Evolutionary conservation across 1,140 invertebrate genomes (phyloP), one percentile per base, ranked within the genome.

Genomic region (Bombus haemorrhoidalis): DNA sequence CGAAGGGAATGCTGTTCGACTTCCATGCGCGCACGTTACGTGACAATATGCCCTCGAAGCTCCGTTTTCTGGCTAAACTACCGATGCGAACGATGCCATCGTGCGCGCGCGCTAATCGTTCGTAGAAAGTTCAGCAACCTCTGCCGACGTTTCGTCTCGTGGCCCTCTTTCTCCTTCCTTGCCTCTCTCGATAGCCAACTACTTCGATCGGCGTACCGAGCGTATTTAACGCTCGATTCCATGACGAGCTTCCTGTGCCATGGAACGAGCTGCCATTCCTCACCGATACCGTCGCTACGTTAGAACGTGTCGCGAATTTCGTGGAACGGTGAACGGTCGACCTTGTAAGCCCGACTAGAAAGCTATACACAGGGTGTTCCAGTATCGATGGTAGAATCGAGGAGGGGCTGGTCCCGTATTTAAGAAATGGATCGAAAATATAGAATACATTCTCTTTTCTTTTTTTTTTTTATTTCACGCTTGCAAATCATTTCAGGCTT

Each of bases 91-190:
- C 62, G 81, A 68, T n/a, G 59, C 39, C 47, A 43, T 34, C 32
- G 80, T 10, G 41, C 82, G 22, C 28, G n/a, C 53, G 73, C 53
- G 73, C 81, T 47, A 59, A 68, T 62, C 76, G 68, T 64, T 73
- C 69, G 78, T 73, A 81, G 83, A 85, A 85, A 85, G 83, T 85
- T 85, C 83, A 80, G 9, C 77, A 80, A 85, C 83, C 83, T 85
- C 83, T 47, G 57, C 39, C 81, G 34, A 68, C 66, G 77, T 73
- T 79, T 39, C 68, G 75, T 84, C 57, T 84, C 75, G 57, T n/a
- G 47, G 47, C 62, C 72, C n/a, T 57, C 39, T 74, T 62, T 77
- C 85, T 73, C 80, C 10, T 57, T 28, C 39, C 47, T 25, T 18
- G 25, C n/a, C 39, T 59, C 41, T 34, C 62, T 62, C 59, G 28